Conservation (phyloP, 2,888 invertebrate species). For the Cephus sareptanus region DNA sequence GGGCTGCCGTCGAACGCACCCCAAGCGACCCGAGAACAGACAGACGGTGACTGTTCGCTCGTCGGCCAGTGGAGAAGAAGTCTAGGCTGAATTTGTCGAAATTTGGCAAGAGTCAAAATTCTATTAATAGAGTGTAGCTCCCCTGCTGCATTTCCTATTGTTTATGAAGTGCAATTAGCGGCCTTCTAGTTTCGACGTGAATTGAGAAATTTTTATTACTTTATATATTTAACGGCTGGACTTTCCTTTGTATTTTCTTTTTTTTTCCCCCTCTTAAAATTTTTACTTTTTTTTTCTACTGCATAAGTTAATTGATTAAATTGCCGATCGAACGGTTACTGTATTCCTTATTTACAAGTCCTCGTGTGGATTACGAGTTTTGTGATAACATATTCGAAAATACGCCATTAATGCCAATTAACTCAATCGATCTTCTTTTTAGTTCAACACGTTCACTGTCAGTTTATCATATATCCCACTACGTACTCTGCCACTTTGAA, state of each 20-base stretch:
- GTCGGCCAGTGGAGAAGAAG: background rate
- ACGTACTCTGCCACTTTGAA: conserved; percentile 28
- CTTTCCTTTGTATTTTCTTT: background rate
- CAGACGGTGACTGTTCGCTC: background rate
- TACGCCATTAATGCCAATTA: background rate
- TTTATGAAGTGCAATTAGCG: conserved; percentile 27
- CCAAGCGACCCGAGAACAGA: background rate
- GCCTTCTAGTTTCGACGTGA: background rate
- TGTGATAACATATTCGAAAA: background rate
- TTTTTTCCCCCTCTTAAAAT: background rate
- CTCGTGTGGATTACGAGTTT: background rate
- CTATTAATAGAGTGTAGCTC: conserved; percentile 53
- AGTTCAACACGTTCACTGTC: background rate
- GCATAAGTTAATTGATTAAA: background rate
- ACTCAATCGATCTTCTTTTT: too few species aligned
- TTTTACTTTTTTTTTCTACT: background rate
- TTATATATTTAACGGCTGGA: background rate
- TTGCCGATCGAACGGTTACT: background rate
- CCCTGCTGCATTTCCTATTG: conserved; percentile 33
- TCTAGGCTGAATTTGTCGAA: conserved; percentile 52
- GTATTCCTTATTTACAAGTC: background rate
- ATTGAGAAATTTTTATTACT: background rate
- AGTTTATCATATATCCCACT: conserved; percentile 3
- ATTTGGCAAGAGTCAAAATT: conserved; percentile 58
- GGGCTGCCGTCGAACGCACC: background rate